Conservation (phyloP, 2,797 vertebrate species). For the Gallinago nigripennis region DNA sequence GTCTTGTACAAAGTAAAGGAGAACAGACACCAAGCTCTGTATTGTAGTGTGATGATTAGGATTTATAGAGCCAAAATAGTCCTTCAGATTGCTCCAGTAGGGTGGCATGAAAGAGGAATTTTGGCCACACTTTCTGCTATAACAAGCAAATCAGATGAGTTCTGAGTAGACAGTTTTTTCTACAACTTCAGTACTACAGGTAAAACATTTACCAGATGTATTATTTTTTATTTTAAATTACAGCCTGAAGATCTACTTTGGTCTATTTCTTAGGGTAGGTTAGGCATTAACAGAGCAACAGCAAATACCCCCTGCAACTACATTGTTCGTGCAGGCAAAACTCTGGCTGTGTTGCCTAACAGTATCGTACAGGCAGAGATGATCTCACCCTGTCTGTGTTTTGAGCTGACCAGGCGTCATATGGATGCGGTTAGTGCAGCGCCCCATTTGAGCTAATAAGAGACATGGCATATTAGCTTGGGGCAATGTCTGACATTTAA, state of each 20-base stretch:
- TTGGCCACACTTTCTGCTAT: background rate
- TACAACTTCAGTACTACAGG: background rate
- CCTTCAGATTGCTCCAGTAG: background rate
- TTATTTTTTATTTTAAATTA: background rate
- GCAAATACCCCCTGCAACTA: background rate
- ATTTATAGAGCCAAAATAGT: background rate
- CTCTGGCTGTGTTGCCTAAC: background rate
- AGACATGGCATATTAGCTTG: background rate
- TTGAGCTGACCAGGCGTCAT: constrained; percentile 26
- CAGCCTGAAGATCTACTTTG: background rate
- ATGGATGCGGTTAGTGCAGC: constrained; percentile 12
- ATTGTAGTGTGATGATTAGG: background rate
- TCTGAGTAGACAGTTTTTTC: background rate
- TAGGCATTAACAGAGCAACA: background rate
- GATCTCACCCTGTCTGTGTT: constrained; percentile 11
- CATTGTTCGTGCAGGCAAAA: background rate
- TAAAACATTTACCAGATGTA: background rate
- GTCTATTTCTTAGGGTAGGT: background rate
- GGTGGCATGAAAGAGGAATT: background rate
- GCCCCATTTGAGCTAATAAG: background rate
- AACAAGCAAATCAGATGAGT: background rate
- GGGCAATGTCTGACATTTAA: background rate
- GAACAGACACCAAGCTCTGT: background rate
- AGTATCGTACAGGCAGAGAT: background rate
- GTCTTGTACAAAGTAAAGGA: background rate